These are phyloP conservation scores for Andrena hattorfiana DNA, from an alignment of 2,888 invertebrate species.

Conservation along the genomic window DNA sequence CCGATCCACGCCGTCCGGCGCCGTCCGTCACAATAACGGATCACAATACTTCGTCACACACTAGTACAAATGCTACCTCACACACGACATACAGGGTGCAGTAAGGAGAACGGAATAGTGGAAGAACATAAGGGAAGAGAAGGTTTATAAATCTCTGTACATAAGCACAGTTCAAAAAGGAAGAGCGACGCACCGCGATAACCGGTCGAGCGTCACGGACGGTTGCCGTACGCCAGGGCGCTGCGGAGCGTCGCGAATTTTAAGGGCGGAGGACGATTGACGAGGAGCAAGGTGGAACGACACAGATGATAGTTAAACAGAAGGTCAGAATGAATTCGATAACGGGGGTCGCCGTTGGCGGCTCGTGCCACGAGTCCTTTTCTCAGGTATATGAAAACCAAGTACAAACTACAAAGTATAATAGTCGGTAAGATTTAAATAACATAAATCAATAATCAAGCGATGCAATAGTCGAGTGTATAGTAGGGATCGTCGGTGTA, in stretches of 20 bases:
- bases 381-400: constrained; percentile 84
- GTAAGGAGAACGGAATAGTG: constrained; percentile 28
- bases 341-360: constrained; percentile 47
- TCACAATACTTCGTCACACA: constrained; percentile 79
- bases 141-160: constrained; percentile 77
- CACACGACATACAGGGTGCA: constrained; percentile 84
- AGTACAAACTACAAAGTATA: constrained; percentile 85
- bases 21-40: constrained; percentile 68
- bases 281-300: not conserved
- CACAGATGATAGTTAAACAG: constrained; percentile 40
- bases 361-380: constrained; percentile 74
- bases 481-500: constrained; percentile 72
- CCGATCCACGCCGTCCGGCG: constrained; percentile 44
- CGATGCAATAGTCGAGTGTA: constrained; percentile 81
- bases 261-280: not conserved
- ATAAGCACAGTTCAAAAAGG: constrained; percentile 57
- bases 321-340: constrained; percentile 51
- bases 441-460: constrained; percentile 80
- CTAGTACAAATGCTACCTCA: constrained; percentile 85
- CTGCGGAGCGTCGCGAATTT: constrained; percentile 6
- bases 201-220: constrained; percentile 37
- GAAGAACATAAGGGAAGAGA: constrained; percentile 34
- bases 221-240: constrained; percentile 19
- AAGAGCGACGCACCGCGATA: constrained; percentile 72
- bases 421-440: constrained; percentile 82